Percentiles rank a stretch among this genome's conserved stretches.
phyloP scores from a whole-genome alignment of 2,113 vertebrate genomes.

The Mungos mungo region DNA sequence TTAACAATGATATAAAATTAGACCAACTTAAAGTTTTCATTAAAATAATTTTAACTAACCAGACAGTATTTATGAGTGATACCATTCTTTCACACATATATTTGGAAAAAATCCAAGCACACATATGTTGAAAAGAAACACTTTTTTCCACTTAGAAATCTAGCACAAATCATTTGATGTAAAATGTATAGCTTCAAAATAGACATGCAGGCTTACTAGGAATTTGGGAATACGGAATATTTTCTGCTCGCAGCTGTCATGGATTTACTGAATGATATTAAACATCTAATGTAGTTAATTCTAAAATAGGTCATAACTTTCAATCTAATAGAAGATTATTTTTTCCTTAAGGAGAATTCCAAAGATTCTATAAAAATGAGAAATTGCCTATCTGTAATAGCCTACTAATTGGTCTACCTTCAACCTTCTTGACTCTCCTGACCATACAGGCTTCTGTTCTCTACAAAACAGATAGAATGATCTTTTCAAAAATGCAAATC shows the following conservation, averaged over 20 bases:
- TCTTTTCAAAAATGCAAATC: background rate
- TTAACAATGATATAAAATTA: constrained; percentile 45
- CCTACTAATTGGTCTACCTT: background rate
- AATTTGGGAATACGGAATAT: background rate
- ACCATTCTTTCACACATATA: background rate
- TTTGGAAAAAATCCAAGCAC: background rate
- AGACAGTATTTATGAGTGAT: background rate
- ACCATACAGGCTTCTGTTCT: background rate
- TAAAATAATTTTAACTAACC: background rate
- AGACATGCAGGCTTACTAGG: background rate
- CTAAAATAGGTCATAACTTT: background rate
- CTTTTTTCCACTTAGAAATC: background rate
- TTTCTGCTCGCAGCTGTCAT: background rate
- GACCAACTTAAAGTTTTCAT: background rate
- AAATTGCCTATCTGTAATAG: background rate
- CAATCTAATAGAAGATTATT: background rate
- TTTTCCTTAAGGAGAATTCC: constrained; percentile 10
- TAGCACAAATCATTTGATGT: background rate
- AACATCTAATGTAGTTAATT: background rate
- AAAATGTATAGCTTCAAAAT: background rate
- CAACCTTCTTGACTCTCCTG: background rate
- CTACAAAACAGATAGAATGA: background rate
- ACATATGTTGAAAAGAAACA: background rate
- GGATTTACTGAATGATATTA: background rate
- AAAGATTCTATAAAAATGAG: background rate